These are phyloP conservation scores for Sisyra nigra DNA, from an alignment of 2,888 invertebrate species.

Conservation along the genomic window DNA sequence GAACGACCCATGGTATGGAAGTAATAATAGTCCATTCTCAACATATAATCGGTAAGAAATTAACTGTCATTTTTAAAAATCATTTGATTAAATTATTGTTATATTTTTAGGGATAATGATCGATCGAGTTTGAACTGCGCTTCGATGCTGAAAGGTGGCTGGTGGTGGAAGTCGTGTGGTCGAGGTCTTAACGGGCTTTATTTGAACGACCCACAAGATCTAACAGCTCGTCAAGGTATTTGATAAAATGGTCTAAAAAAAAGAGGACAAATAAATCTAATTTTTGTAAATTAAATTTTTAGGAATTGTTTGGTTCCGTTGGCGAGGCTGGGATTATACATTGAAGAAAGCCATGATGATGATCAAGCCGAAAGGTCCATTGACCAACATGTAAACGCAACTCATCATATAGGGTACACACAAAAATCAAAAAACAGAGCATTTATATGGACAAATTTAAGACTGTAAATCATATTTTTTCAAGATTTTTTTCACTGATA, in stretches of 20 bases:
- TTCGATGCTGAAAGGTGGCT: slow-evolving; percentile 85
- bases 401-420: slow-evolving; percentile 1
- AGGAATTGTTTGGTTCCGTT: slow-evolving; percentile 90
- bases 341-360: slow-evolving; percentile 80
- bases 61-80: not conserved
- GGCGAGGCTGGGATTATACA: slow-evolving; percentile 91
- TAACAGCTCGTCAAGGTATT: slow-evolving; percentile 74
- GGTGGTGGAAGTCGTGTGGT: slow-evolving; percentile 94
- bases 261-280: not conserved
- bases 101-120: slow-evolving; percentile 62
- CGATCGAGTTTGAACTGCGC: slow-evolving; percentile 82
- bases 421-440: slow-evolving; percentile 1
- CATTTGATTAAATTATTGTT: slow-evolving; percentile 1
- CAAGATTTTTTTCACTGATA: not conserved
- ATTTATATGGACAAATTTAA: slow-evolving; percentile 10
- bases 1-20: slow-evolving; percentile 88
- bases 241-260: not conserved
- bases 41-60: slow-evolving; percentile 64
- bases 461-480: slow-evolving; percentile 10
- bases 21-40: slow-evolving; percentile 85
- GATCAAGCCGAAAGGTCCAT: slow-evolving; percentile 67
- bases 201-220: slow-evolving; percentile 76
- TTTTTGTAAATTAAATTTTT: slow-evolving; percentile 11
- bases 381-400: slow-evolving; percentile 22
- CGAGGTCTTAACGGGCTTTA: slow-evolving; percentile 80